Evolutionary conservation across 2,888 invertebrate genomes (phyloP).

Genomic region (Stegana nigrithorax): DNA sequence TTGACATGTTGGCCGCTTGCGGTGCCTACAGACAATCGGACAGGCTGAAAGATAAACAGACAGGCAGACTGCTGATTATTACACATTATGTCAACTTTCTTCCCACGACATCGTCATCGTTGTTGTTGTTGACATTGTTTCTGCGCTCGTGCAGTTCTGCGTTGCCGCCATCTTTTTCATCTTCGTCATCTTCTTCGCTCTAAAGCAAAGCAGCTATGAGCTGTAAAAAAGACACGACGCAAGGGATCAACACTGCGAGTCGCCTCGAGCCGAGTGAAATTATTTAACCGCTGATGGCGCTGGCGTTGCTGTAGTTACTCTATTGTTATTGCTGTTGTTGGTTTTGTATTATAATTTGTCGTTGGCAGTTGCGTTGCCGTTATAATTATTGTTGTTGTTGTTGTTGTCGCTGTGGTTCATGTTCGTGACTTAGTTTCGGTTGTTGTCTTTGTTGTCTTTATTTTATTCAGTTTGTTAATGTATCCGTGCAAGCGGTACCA

Average conservation of each 20-base stretch:
- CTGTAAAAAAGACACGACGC: too few relatives aligned
- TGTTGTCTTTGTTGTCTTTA: too few relatives aligned
- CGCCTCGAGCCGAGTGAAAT: not conserved
- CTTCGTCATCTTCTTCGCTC: not conserved
- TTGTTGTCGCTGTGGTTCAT: conserved; percentile 20
- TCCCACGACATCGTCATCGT: conserved; percentile 48
- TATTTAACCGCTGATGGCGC: not conserved
- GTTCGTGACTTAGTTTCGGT: conserved; percentile 57
- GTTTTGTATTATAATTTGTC: not conserved
- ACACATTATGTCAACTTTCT: conserved; percentile 57
- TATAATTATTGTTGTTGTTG: conserved; percentile 17
- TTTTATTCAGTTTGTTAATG: too few relatives aligned
- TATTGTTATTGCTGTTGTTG: conserved; percentile 25
- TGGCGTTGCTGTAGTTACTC: not conserved
- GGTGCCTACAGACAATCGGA: too few relatives aligned
- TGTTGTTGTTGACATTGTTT: conserved; percentile 25
- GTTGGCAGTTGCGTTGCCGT: not conserved
- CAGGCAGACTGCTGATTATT: conserved; percentile 50
- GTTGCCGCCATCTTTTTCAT: conserved; percentile 21
- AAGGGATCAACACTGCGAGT: too few relatives aligned
- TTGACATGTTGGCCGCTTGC: too few relatives aligned
- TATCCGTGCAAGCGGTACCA: not conserved
- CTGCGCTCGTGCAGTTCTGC: conserved; percentile 44
- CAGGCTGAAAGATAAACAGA: too few relatives aligned
- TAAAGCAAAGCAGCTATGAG: not conserved